A percentile compares a stretch with the other conserved stretches of the same genome.
Evolutionary conservation across 2,888 invertebrate species (phyloP).

Genomic region (Drosophila ezoana): DNA sequence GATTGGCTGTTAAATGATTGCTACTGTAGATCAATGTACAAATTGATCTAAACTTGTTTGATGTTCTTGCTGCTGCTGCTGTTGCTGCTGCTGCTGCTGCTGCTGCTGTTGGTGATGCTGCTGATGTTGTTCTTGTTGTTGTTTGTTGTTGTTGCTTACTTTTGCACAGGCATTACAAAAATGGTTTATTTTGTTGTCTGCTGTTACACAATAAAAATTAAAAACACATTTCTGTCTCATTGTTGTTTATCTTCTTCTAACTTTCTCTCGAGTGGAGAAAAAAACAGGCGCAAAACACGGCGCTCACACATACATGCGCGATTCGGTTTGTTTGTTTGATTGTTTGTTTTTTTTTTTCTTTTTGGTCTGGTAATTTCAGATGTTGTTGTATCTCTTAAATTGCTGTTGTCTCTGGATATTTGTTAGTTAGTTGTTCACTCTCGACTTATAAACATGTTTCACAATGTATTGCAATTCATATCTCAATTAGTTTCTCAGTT

Average conservation of each 20-base stretch:
- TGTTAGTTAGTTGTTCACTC: conserved; percentile 50
- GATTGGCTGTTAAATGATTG: conserved; percentile 53
- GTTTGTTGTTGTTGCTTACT: conserved; percentile 32
- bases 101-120: conserved; percentile 2
- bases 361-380: conserved; percentile 46
- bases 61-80: conserved; percentile 24
- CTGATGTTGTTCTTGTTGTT: conserved; percentile 15
- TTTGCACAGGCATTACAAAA: conserved; percentile 54
- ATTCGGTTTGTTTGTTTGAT: conserved; percentile 33
- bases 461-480: conserved; percentile 84
- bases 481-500: conserved; percentile 75
- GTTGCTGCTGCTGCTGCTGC: conserved; percentile 20
- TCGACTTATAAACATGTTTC: conserved; percentile 84
- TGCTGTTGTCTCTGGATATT: conserved; percentile 36
- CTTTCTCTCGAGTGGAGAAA: conserved; percentile 27
- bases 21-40: conserved; percentile 62
- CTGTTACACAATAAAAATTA: conserved; percentile 68
- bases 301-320: conserved; percentile 75
- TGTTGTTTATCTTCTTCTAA: conserved; percentile 31
- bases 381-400: conserved; percentile 32
- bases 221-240: conserved; percentile 66
- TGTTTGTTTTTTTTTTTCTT: conserved; percentile 45
- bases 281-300: conserved; percentile 73
- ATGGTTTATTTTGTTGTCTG: conserved; percentile 35
- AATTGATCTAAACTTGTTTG: conserved; percentile 46